Percentiles rank a stretch among this genome's conserved stretches.
phyloP scores from a whole-genome alignment of 2,888 invertebrate species.

The Julus scandinavius region DNA sequence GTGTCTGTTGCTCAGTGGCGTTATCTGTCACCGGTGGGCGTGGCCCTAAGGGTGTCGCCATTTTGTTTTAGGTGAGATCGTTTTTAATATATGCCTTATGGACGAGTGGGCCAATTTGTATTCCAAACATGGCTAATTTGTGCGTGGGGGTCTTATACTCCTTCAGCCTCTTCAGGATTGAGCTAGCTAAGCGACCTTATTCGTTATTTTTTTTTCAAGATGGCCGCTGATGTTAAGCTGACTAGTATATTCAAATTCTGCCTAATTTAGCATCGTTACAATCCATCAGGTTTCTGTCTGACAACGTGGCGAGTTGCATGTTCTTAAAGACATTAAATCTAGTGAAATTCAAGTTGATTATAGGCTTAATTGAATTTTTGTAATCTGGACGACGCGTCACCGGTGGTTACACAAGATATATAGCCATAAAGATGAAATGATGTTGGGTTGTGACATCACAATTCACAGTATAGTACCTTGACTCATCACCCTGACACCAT shows the following conservation, averaged over 20 bases:
- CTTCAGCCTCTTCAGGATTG: background rate
- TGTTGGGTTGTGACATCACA: background rate
- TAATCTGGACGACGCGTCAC: background rate
- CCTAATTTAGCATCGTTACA: too few species aligned
- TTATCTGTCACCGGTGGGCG: background rate
- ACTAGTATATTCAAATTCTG: too few species aligned
- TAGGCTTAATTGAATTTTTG: too few species aligned
- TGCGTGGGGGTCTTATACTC: background rate
- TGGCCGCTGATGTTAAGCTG: too few species aligned
- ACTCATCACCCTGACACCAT: constrained; percentile 45
- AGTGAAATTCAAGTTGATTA: too few species aligned
- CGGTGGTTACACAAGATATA: background rate
- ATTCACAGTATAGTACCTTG: background rate
- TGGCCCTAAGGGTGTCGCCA: background rate
- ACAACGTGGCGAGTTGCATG: too few species aligned
- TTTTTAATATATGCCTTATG: background rate
- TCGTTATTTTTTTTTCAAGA: too few species aligned
- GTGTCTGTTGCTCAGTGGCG: background rate
- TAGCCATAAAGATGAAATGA: constrained; percentile 7
- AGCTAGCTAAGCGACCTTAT: too few species aligned
- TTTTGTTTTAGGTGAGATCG: background rate
- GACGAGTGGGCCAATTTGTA: background rate
- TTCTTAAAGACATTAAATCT: too few species aligned
- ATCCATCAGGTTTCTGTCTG: too few species aligned
- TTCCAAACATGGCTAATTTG: background rate